Conservation (phyloP, 2,113 vertebrate genomes). For the Noctilio leporinus region DNA sequence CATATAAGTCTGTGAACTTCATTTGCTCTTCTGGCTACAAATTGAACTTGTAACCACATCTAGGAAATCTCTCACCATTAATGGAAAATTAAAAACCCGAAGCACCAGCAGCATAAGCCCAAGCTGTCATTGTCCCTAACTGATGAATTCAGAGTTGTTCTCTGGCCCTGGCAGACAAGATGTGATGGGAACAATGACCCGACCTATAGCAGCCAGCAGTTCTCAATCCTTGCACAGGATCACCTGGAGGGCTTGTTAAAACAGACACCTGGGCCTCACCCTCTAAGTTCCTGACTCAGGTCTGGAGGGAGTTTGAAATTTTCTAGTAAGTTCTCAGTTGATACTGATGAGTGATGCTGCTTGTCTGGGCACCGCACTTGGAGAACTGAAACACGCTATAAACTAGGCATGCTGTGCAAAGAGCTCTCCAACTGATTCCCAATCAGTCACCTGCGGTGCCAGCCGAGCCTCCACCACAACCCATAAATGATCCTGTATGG, state of each 20-base stretch:
- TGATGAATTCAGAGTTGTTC: background rate
- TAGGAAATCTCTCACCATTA: background rate
- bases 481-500: background rate
- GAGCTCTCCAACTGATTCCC: background rate
- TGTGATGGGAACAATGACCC: background rate
- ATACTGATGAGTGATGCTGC: background rate
- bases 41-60: background rate
- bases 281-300: background rate
- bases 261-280: background rate
- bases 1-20: background rate
- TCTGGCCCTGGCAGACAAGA: background rate
- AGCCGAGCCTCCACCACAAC: too few relatives aligned
- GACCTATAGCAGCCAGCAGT: fast-evolving
- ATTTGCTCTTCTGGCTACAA: background rate
- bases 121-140: background rate
- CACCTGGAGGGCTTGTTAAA: background rate
- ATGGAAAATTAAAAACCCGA: background rate
- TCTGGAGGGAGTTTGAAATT: background rate
- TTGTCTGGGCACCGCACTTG: background rate
- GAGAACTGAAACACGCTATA: background rate
- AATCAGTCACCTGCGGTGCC: background rate
- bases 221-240: background rate
- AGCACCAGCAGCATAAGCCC: background rate
- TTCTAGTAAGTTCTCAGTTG: background rate
- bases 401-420: background rate